Evolutionary conservation across 2,797 vertebrate genomes (phyloP), one percentile per base, ranked within the genome.

Genomic region (Botia almorhae): DNA sequence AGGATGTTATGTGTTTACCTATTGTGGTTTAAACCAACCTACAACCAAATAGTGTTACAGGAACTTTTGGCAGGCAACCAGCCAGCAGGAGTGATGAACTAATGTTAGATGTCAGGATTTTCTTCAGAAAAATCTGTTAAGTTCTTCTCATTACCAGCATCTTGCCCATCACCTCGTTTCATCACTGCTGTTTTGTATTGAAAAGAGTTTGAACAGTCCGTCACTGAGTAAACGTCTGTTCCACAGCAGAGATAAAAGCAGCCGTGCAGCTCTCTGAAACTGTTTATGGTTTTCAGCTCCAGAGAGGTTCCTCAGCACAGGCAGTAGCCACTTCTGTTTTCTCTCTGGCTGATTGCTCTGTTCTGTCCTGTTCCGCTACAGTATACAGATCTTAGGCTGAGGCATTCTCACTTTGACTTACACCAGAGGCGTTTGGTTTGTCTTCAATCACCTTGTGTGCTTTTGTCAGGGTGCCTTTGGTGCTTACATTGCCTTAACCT

Each of bases 311-410:
- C 48, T 78, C 80, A 63, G 76, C n/a, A 36, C 12, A 56, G 64
- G 10, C 21, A 61, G 51, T 33, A 26, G n/a, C n/a, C n/a, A n/a
- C 68, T 71, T 85, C 84, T 85, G 82, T 4, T 83, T 85, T 83
- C 56, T 17, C 68, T 83, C 84, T 12, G 16, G 12, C 17, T 63
- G 8, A 79, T 85, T 51, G 21, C 6, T 6, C 69, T 7, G 8
- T 10, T 11, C 8, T 19, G 0, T 17, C 10, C 4, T 13, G 2
- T 29, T 74, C 43, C 53, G 29, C 17, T 76, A 58, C 46, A 23
- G 64, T 65, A 61, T 56, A 74, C 60, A 76, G 69, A 70, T 53
- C 23, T 63, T 48, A 16, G 60, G 26, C 48, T 55, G 48, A 53
- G 74, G 53, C 29, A 64, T n/a, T 39, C 7, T 39, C 29, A n/a